Base-by-base conservation (phyloP, 2,113 vertebrate genomes). In the Tichodroma muraria region DNA sequence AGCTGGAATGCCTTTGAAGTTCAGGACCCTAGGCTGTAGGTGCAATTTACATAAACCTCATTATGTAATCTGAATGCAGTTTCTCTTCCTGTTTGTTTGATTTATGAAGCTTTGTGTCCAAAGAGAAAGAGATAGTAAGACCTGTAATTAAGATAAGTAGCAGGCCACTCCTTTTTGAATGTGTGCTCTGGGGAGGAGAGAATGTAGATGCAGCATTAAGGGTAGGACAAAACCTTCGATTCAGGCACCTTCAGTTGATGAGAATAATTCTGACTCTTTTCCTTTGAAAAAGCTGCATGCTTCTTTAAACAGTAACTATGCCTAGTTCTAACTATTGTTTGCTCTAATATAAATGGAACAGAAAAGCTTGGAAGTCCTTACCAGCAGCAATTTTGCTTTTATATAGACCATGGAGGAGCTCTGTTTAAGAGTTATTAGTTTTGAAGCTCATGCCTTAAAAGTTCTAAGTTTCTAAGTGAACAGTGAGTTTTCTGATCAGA, bases 1-100 rank as follows among this genome's bases (percentile, higher is more conserved):
- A 86, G 47, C 76, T 88, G 96, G 96, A 96, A 96, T 96, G 92
- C 77, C 69, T 96, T 96, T 96, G 96, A 96, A 96, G 96, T 88
- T 78, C 92, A 85, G 83, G 85, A 96, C 85, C 83, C 70, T 86
- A n/a, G 82, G 85, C 90, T 91, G 72, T 94, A 96, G 94, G 94
- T 96, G 92, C 3, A 27, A 95, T 95, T 96, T 94, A 71, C 95
- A 95, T 96, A 96, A 95, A 83, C 56, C 90, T 90, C 73, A 86
- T 96, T 95, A 93, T 92, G 69, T 86, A 91, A 94, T 85, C 82
- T 88, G 80, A 96, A 95, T 75, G 85, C 88, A 69, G 59, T 66
- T 89, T 95, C 81, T 90, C 75, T 95, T 95, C 88, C 88, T 93
- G 86, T 90, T 96, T 95, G 89, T 92, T 88, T 49, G 4, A 88